Conservation (phyloP, 1,140 invertebrate species). For the Trichonephila inaurata region DNA sequence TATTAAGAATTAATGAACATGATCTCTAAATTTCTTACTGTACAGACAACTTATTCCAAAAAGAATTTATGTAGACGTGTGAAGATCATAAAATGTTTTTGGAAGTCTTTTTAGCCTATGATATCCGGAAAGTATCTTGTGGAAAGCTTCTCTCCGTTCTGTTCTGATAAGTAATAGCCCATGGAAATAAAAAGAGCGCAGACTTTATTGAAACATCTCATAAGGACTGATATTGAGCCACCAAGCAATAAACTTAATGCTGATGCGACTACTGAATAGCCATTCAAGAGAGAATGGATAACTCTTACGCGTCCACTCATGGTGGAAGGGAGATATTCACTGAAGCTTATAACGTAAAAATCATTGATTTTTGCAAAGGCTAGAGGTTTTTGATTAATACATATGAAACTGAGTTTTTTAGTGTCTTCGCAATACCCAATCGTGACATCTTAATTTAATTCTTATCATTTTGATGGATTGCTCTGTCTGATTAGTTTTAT, state of each 20-base stretch:
- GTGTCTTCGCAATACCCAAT: not conserved
- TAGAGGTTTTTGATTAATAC: constrained; percentile 22
- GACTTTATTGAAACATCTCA: constrained; percentile 43
- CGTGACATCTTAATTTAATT: constrained; percentile 1
- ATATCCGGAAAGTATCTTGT: not conserved
- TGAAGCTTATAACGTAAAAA: constrained; percentile 23
- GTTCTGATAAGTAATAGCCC: constrained; percentile 31
- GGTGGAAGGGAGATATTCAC: constrained; percentile 7
- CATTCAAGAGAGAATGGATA: constrained; percentile 16
- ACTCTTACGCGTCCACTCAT: constrained; percentile 5
- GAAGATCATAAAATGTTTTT: constrained; percentile 1
- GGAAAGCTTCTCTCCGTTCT: not conserved
- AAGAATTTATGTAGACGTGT: not conserved
- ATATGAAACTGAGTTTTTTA: not conserved
- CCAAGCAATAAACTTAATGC: constrained; percentile 43
- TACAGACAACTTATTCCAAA: not conserved
- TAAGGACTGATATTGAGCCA: constrained; percentile 29
- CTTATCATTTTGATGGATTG: not conserved
- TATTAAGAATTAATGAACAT: too few species aligned
- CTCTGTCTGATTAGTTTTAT: not conserved
- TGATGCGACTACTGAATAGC: constrained; percentile 31
- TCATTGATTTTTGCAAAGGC: constrained; percentile 27
- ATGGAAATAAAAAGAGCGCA: not conserved
- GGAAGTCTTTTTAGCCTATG: not conserved
- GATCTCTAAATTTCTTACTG: too few species aligned